phyloP scores from a whole-genome alignment of 2,797 vertebrate genomes.

The Mico argentatus region DNA sequence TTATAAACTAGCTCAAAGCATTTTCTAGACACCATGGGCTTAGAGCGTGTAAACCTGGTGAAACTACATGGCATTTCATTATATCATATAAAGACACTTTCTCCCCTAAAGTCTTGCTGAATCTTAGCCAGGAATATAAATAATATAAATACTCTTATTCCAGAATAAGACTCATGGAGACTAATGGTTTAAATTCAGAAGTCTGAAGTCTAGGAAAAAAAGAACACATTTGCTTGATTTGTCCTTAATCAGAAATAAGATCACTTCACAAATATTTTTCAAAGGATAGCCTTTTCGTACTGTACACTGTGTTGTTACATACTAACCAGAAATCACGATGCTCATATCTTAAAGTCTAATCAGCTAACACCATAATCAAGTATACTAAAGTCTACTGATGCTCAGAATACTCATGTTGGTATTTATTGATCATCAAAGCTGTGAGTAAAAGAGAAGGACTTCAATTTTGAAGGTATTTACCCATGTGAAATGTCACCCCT shows the following conservation, averaged over 20 bases:
- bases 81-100: conserved; percentile 46
- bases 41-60: conserved; percentile 53
- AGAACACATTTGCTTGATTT: background rate
- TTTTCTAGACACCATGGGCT: conserved; percentile 56
- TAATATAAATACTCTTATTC: background rate
- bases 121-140: conserved; percentile 17
- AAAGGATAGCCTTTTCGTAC: background rate
- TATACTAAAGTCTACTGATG: background rate
- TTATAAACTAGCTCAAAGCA: conserved; percentile 61
- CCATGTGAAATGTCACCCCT: conserved; percentile 29
- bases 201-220: background rate
- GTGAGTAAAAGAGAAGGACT: background rate
- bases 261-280: conserved; percentile 21
- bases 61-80: conserved; percentile 54
- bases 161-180: conserved; percentile 24
- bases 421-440: background rate
- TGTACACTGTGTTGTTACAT: background rate
- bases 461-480: conserved; percentile 35
- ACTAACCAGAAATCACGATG: conserved; percentile 7
- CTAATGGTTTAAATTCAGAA: conserved; percentile 29
- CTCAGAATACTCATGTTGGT: conserved; percentile 9
- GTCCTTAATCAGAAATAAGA: conserved; percentile 47
- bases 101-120: conserved; percentile 27
- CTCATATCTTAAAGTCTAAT: conserved; percentile 37
- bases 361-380: conserved; percentile 28